Base-by-base conservation (phyloP, 2,113 vertebrate species). In the Zosterops japonicus region DNA sequence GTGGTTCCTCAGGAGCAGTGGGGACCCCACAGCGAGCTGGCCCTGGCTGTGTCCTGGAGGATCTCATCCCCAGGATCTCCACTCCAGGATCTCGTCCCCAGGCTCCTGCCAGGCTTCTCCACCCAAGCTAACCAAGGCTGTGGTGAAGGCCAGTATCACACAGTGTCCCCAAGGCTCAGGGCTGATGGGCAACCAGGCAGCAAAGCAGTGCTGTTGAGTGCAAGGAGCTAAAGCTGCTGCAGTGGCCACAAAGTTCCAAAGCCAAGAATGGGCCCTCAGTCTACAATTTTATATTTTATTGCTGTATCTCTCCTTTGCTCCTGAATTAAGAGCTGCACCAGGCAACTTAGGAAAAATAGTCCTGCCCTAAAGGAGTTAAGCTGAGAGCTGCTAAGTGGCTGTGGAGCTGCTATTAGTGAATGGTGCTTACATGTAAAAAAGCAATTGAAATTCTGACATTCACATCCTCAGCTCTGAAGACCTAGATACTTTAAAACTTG, bases 131-230 rank as follows among this genome's bases (percentile, higher is more conserved):
- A 55, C 11, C 1, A 3, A 52, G 56, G 72, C 82, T 82, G 33
- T 0, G 2, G 24, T 28, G 16, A 70, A 28, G 19, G 18, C 31
- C 23, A 42, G 0, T 12, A 11, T 61, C 65, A 74, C 15, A 1
- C 29, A 21, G 39, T 11, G 39, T 67, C 49, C 24, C 13, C 23
- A 24, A 4, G 52, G 5, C 29, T 67, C 19, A 13, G 0, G 2
- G 49, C 57, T 53, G 60, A 24, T 44, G 63, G 36, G 36, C 31
- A 50, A 12, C 28, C 14, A 3, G 12, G 61, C 36, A 16, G 63
- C 27, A 56, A 29, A 47, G 2, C 4, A 25, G 15, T 12, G 44
- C 57, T 2, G 1, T 4, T 4, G 12, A 17, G 8, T 24, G 14
- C 1, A 6, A 70, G 70, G 63, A 60, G 8, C 9, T 14, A 44